Base-by-base conservation (phyloP, 2,888 invertebrate genomes). In the Nomada lathburiana region DNA sequence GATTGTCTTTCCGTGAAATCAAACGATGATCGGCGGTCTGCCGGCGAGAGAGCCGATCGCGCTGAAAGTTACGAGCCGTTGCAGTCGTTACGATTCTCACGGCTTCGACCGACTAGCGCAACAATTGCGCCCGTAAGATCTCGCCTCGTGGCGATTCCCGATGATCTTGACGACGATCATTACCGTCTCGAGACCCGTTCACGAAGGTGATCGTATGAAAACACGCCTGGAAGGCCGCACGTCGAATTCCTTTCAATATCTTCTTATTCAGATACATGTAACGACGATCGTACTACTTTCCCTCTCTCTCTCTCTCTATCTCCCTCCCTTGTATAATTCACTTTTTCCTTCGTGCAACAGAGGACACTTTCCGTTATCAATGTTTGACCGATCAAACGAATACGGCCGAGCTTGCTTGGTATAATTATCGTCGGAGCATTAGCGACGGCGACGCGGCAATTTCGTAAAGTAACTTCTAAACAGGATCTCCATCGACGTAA, bases 21-120 rank as follows among this genome's bases (percentile, higher is more conserved):
- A 29, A 60, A 23, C 82, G 77, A 85, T 47, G 68, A 83, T 84
- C 80, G 64, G 36, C 26, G 52, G 13, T 13, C 42, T 50, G 52
- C 29, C 16, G 64, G 50, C 72, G 29, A 20, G n/a, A 42, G 74
- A 76, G 29, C 7, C 62, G 82, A 77, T 83, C 11, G 76, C 65
- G 64, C 60, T 75, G 84, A 67, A 72, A 80, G 72, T 67, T 57
- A 76, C 77, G 64, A 77, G 71, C 70, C 44, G 73, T 76, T 52
- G 81, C 76, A 65, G 76, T 81, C 85, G 88, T 88, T 89, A 89
- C 87, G 86, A 91, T 91, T 91, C 91, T 91, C 91, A 91, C 91
- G 91, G 89, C 86, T 70, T 89, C 84, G 79, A 76, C 70, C 74
- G 73, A 10, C 70, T 50, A 69, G 65, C 73, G 64, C 73, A 82